These are phyloP conservation scores for Phylloscopus whistleri DNA, from an alignment of 2,113 vertebrate species.

Conservation along the genomic window DNA sequence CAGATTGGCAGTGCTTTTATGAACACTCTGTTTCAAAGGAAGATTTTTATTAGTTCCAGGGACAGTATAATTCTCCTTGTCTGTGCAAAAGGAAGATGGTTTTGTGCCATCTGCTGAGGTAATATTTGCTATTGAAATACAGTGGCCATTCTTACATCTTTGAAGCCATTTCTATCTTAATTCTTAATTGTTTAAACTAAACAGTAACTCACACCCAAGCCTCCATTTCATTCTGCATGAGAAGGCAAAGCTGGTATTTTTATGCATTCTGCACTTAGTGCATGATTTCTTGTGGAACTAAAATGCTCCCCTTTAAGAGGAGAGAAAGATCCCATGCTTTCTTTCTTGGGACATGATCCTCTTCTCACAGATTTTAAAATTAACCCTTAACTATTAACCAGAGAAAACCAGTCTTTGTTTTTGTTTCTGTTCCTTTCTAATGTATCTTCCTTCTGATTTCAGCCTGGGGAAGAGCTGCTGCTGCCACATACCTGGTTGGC, in stretches of 20 bases:
- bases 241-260: neutral
- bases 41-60: neutral
- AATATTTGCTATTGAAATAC: neutral
- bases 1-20: neutral
- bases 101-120: neutral
- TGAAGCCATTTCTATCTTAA: neutral
- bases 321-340: neutral
- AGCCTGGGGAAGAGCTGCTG: conserved; percentile 69
- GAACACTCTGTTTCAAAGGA: neutral
- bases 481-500: conserved; percentile 57
- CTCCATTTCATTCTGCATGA: neutral
- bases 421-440: neutral
- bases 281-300: neutral
- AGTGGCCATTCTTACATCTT: neutral
- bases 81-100: neutral
- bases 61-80: neutral
- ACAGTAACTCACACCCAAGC: neutral
- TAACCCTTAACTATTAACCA: neutral
- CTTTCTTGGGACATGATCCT: neutral
- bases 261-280: neutral
- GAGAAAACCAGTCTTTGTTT: neutral
- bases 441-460: neutral
- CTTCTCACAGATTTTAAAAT: neutral
- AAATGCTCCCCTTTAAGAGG: neutral
- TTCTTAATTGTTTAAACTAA: neutral